phyloP scores from a whole-genome alignment of 2,113 vertebrate species.

The Capreolus pygargus region DNA sequence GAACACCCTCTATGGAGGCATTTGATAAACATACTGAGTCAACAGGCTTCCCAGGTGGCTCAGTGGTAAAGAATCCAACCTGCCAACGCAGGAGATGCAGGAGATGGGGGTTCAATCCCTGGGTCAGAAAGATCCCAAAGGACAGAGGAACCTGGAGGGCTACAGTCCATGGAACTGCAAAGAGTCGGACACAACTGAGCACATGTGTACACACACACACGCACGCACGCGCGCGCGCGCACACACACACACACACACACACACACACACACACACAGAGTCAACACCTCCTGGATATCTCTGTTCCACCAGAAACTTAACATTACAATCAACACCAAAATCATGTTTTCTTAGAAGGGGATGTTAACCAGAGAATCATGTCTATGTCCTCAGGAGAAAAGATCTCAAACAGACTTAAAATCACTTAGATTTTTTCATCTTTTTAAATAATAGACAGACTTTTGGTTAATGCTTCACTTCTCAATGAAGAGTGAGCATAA shows the following conservation, averaged over 20 bases:
- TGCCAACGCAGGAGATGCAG: rapidly evolving
- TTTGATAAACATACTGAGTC: neutral
- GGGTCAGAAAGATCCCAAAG: neutral
- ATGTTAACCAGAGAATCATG: neutral
- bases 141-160: neutral
- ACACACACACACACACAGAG: neutral
- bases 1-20: neutral
- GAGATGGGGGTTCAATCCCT: neutral
- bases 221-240: too few species aligned
- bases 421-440: neutral
- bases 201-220: rapidly evolving
- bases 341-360: neutral
- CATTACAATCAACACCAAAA: neutral
- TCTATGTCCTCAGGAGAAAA: neutral
- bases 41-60: neutral
- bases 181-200: neutral
- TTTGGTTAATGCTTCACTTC: neutral
- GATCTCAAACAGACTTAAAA: neutral
- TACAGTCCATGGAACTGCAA: neutral
- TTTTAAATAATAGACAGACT: neutral
- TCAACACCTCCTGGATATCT: neutral
- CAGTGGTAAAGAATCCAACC: neutral
- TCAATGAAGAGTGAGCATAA: neutral
- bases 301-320: neutral
- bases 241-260: neutral